Base-by-base conservation (phyloP, 2,888 invertebrate species). In the Opisthograptis luteolata region DNA sequence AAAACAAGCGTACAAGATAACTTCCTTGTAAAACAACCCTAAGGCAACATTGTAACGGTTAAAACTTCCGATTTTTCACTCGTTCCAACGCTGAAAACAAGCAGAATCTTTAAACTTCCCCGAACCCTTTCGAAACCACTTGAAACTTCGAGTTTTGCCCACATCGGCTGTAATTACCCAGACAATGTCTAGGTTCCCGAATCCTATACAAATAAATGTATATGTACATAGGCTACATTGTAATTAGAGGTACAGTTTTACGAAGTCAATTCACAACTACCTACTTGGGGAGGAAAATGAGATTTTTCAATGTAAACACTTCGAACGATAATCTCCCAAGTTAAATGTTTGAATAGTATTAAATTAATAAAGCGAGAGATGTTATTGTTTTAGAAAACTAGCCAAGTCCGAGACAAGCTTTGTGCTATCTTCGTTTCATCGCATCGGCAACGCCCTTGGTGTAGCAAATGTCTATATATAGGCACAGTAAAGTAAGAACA, bases 161-260 rank as follows among this genome's bases (percentile, higher is more conserved):
- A 22, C 27, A 31, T 30, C 7, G 30, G 3, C 32, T 39, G 39
- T 46, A 46, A 46, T 46, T 46, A 40, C 34, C 25, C 20, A n/a
- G 7, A 12, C 14, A 20, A 10, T 13, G 39, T 24, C 46, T 46
- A 34, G 46, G 20, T 10, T 25, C 15, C 27, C 19, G 14, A 1
- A 47, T 7, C 35, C 47, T 42, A 42, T 36, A 48, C 47, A 41
- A 48, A 48, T 48, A 48, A 48, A 13, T 24, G 9, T 22, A 12
- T 40, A 10, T 12, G 13, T n/a, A 37, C 44, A 24, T 1, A 15
- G n/a, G 25, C 9, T 25, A n/a, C 3, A 34, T 10, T 4, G 12
- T 4, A 17, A 12, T 6, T 4, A 10, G 3, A 25, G 2, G 22
- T 36, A 48, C n/a, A 35, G 35, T 47, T 47, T 46, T 30, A 20